Evolutionary conservation across 2,113 vertebrate genomes (phyloP).

Genomic region (Antigone vipio): DNA sequence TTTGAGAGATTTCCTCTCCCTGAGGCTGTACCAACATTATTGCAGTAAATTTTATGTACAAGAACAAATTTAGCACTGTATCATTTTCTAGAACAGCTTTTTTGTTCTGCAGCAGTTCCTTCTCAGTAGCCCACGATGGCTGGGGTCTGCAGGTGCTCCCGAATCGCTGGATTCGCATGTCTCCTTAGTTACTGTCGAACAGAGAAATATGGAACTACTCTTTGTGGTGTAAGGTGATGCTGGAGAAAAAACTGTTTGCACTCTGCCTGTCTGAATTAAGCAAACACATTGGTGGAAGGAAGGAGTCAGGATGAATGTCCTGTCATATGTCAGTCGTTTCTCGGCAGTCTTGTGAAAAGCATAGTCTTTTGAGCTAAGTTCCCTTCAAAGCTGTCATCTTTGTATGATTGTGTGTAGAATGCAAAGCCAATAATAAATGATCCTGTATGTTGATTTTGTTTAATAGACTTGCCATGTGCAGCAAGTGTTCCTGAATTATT

Average conservation of each 20-base stretch:
- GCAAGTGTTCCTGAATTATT: neutral
- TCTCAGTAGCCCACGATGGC: neutral
- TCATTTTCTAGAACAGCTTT: neutral
- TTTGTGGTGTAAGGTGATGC: neutral
- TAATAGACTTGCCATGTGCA: neutral
- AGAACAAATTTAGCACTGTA: neutral
- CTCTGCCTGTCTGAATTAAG: neutral
- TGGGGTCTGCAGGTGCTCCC: neutral
- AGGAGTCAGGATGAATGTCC: neutral
- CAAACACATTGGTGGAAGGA: neutral
- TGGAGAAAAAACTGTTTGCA: neutral
- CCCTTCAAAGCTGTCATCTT: neutral
- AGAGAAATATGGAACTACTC: neutral
- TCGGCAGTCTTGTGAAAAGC: neutral
- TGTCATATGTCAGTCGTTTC: neutral
- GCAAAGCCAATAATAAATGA: neutral
- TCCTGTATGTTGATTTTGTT: neutral
- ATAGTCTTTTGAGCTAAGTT: neutral
- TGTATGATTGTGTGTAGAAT: neutral
- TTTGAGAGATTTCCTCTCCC: neutral
- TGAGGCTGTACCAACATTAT: neutral
- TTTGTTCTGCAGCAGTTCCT: neutral
- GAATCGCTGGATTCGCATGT: neutral
- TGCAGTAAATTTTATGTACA: neutral
- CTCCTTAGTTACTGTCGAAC: neutral